Conservation (phyloP, 2,113 vertebrate species). For the Ifrita kowaldi region DNA sequence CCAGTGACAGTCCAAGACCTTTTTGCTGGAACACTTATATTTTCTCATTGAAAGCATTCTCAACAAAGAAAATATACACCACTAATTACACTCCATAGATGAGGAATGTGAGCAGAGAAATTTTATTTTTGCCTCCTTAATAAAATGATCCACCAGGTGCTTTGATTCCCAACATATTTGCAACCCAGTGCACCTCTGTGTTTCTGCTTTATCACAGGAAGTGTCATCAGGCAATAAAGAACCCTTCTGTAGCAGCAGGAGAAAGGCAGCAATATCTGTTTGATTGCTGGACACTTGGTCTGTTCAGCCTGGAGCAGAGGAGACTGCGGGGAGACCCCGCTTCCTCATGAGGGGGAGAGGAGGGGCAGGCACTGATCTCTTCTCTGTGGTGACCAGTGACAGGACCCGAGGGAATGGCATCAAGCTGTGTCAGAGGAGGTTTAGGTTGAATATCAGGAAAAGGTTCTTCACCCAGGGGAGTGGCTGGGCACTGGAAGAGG, state of each 20-base stretch:
- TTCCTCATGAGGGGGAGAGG: fast-evolving
- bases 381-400: neutral
- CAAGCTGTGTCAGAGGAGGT: neutral
- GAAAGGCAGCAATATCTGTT: neutral
- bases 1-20: neutral
- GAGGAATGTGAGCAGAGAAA: neutral
- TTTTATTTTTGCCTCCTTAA: neutral
- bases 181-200: neutral
- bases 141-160: neutral
- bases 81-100: neutral
- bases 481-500: fast-evolving
- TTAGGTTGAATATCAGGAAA: neutral
- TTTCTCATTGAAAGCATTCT: neutral
- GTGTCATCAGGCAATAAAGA: neutral
- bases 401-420: neutral
- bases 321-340: neutral
- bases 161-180: neutral
- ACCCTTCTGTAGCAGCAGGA: neutral
- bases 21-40: neutral
- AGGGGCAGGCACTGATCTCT: neutral
- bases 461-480: neutral
- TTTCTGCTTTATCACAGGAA: neutral
- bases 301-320: neutral
- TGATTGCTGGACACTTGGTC: neutral
- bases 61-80: neutral